Base-by-base conservation (phyloP, 2,797 vertebrate genomes). In the Phoebastria nigripes region DNA sequence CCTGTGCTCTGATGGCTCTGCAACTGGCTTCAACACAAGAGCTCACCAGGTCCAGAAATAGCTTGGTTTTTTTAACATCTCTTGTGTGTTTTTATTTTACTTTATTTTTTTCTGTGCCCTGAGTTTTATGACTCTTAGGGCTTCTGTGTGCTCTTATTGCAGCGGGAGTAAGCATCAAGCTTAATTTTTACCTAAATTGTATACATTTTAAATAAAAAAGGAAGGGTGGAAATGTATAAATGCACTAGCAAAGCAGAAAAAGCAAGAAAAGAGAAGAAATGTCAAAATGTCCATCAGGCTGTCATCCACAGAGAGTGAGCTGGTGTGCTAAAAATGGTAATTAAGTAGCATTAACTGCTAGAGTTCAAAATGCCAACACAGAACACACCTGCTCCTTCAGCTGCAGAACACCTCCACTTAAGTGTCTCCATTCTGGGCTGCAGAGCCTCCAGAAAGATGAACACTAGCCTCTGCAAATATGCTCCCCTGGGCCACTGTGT, bases 1-100 rank as follows among this genome's bases (percentile, higher is more conserved):
- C 97, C 97, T 98, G 97, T 90, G 67, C 56, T 82, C 85, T 80
- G n/a, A 69, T 89, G 82, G 79, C 76, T 95, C 82, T 91, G 93
- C 93, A 96, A 82, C 95, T 89, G 69, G 88, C 92, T 97, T 94
- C 88, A 91, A 51, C 62, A 44, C 17, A 69, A 95, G 71, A 74
- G 61, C 44, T 97, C 51, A 84, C 63, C 56, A 78, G 42, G 62
- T 94, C 95, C 94, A 95, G 96, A 96, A 94, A 96, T 73, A 95
- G 84, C 31, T 56, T 85, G 20, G 4, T 1, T 13, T 76, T 96
- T 95, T 93, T 77, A 87, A 52, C n/a, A 74, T 91, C 73, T 91
- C 81, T 61, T 90, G 11, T 66, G 41, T 82, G 47, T 6, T 74
- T 91, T 72, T 58, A 74, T 54, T 94, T 90, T 47, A 33, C 4